These are phyloP conservation scores for Peromyscus leucopus DNA, from an alignment of 2,113 vertebrate genomes.

Conservation along the genomic window DNA sequence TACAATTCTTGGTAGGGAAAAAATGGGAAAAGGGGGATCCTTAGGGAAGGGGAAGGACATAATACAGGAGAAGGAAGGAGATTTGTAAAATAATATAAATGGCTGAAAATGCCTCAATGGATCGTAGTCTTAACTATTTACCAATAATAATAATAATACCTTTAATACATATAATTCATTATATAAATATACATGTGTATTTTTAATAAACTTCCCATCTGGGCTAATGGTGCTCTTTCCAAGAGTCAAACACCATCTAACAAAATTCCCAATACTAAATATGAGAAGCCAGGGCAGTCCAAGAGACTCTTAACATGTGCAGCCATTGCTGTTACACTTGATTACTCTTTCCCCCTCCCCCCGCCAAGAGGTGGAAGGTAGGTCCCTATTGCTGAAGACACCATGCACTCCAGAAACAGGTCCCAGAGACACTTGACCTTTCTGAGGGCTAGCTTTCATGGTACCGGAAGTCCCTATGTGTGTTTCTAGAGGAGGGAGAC, in stretches of 20 bases:
- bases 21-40: not conserved
- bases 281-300: not conserved
- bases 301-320: not conserved
- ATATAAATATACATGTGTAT: not conserved
- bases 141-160: not conserved
- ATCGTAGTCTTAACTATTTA: not conserved
- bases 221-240: not conserved
- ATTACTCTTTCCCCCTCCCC: too few relatives aligned
- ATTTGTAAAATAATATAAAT: not conserved
- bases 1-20: not conserved
- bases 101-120: not conserved
- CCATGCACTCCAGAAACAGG: not conserved
- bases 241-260: not conserved
- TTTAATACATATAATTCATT: not conserved
- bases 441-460: not conserved
- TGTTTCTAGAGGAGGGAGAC: not conserved
- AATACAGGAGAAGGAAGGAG: not conserved
- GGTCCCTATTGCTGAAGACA: not conserved
- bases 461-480: not conserved
- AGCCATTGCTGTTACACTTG: not conserved
- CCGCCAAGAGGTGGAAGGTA: not conserved
- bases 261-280: not conserved
- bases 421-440: not conserved
- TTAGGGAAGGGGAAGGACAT: not conserved
- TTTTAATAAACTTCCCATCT: not conserved